A percentile compares a stretch with the other conserved stretches of the same genome.
Evolutionary conservation across 1,140 invertebrate species (phyloP).

Genomic region (Diprion similis): DNA sequence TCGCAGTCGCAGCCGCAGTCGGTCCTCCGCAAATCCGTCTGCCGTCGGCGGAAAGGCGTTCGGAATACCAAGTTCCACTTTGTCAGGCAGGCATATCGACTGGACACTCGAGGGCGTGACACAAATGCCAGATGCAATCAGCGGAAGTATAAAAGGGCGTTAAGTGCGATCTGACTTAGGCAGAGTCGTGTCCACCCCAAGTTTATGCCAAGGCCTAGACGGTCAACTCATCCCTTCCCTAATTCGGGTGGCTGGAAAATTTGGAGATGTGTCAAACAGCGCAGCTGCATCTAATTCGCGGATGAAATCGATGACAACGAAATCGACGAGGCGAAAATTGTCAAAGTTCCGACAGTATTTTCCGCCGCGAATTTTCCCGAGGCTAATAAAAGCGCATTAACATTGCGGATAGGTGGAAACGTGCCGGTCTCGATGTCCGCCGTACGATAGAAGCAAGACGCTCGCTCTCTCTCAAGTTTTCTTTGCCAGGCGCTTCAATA

Average conservation of each 20-base stretch:
- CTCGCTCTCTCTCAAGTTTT: not conserved
- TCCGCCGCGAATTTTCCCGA: not conserved
- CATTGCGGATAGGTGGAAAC: not conserved
- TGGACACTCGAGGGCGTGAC: constrained; percentile 61
- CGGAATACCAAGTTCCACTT: constrained; percentile 61
- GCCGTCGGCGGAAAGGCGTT: constrained; percentile 42
- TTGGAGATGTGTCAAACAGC: too few relatives aligned
- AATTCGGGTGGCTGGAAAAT: too few relatives aligned
- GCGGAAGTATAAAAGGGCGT: constrained; percentile 24
- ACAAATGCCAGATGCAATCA: constrained; percentile 64
- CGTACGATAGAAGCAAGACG: not conserved
- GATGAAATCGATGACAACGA: not conserved
- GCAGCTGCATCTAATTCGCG: too few relatives aligned
- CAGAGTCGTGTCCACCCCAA: not conserved
- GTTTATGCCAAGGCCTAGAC: not conserved
- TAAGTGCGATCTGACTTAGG: constrained; percentile 3
- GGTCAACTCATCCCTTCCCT: too few relatives aligned
- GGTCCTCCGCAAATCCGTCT: constrained; percentile 61
- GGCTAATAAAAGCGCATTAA: not conserved
- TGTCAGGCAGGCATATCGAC: constrained; percentile 57
- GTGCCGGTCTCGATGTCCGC: not conserved
- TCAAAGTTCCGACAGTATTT: not conserved
- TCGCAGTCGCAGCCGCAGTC: constrained; percentile 24
- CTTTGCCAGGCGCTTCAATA: constrained; percentile 41
- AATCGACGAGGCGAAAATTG: not conserved